Evolutionary conservation across 2,113 vertebrate species (phyloP).

Genomic region (Porphyrio hochstetteri): DNA sequence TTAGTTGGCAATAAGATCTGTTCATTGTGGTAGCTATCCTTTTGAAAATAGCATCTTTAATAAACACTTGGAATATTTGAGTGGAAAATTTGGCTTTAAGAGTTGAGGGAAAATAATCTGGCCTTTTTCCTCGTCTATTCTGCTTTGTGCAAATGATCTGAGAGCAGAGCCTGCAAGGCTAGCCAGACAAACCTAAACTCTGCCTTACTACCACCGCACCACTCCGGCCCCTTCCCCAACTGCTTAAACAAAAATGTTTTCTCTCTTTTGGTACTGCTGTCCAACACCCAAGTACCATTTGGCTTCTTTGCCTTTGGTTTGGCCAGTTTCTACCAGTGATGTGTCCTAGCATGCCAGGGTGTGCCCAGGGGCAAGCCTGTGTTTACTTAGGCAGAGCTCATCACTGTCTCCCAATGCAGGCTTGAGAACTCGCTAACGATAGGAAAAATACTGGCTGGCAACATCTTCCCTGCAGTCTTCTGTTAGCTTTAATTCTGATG

Average conservation of each 20-base stretch:
- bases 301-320: background rate
- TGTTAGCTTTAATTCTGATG: background rate
- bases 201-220: background rate
- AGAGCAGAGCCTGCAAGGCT: background rate
- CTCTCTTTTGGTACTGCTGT: background rate
- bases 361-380: background rate
- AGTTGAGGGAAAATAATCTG: background rate
- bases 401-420: background rate
- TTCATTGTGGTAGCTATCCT: background rate
- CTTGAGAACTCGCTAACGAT: background rate
- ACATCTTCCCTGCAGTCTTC: background rate
- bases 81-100: background rate
- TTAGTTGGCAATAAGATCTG: background rate
- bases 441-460: background rate
- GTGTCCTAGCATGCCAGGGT: background rate
- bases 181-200: background rate
- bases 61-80: background rate
- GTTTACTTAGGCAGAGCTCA: background rate
- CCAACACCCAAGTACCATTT: accelerated
- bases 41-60: background rate
- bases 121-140: background rate
- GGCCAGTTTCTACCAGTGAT: background rate
- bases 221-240: background rate
- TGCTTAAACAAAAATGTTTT: background rate
- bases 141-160: background rate